A percentile compares a stretch with the other conserved stretches of the same genome.
phyloP scores from a whole-genome alignment of 2,113 vertebrate species.

The Eudyptes chrysolophus region DNA sequence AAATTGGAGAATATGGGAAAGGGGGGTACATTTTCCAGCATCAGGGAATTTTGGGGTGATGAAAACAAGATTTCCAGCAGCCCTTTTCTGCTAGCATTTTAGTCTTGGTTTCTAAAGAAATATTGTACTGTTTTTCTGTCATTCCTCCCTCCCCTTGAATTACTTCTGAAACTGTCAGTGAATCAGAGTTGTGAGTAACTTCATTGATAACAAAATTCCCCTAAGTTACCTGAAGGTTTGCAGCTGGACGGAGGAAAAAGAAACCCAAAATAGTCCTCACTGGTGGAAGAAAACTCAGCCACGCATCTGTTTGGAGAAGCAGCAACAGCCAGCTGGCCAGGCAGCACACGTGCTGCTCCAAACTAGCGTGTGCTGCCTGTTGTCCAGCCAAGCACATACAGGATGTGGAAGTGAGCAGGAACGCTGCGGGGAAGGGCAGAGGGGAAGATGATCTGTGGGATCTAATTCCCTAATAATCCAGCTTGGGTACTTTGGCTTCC shows the following conservation, averaged over 20 bases:
- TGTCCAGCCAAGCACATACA: not conserved
- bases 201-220: not conserved
- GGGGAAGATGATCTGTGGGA: not conserved
- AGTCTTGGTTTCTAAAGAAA: not conserved
- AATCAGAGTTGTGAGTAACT: not conserved
- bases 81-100: not conserved
- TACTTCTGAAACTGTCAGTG: not conserved
- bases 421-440: not conserved
- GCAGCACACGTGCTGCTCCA: not conserved
- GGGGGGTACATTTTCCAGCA: slow-evolving; percentile 47
- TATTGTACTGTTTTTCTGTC: not conserved
- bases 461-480: not conserved
- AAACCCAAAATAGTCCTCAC: not conserved
- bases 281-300: not conserved
- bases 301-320: rapidly evolving
- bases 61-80: slow-evolving; percentile 16
- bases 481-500: not conserved
- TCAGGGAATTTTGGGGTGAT: slow-evolving; percentile 21
- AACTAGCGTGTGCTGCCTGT: not conserved
- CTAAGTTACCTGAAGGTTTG: not conserved
- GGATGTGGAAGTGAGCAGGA: not conserved
- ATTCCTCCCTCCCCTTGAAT: not conserved
- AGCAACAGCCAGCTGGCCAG: not conserved
- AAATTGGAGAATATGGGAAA: slow-evolving; percentile 50
- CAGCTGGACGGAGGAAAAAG: not conserved